A percentile compares a stretch with the other conserved stretches of the same genome.
phyloP scores from a whole-genome alignment of 2,797 vertebrate genomes.

The Scolopax bukidnonensis region DNA sequence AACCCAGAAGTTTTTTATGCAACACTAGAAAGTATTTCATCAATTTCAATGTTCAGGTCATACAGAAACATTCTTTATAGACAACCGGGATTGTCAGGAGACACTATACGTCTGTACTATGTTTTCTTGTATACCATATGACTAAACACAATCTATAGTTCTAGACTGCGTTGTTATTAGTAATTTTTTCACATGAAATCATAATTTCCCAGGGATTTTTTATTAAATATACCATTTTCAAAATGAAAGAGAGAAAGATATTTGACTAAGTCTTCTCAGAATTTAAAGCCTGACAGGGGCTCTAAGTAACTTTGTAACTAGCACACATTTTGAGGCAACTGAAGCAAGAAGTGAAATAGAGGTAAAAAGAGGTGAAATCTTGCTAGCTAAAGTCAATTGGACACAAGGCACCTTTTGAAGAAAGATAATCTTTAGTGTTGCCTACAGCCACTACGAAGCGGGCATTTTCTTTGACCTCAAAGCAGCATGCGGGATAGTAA shows the following conservation, averaged over 20 bases:
- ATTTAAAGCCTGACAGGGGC: not conserved
- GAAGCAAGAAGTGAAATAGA: not conserved
- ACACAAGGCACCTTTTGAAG: not conserved
- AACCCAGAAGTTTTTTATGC: not conserved
- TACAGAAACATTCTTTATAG: not conserved
- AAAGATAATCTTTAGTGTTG: not conserved
- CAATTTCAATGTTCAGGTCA: not conserved
- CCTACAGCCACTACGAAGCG: accelerated
- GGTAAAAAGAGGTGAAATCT: not conserved
- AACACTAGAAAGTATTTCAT: not conserved
- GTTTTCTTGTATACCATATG: not conserved
- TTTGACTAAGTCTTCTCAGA: not conserved
- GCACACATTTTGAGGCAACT: not conserved
- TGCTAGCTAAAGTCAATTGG: not conserved
- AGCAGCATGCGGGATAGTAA: not conserved
- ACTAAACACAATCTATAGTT: not conserved
- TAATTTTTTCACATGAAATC: not conserved
- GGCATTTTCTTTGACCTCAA: not conserved
- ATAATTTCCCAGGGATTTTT: not conserved
- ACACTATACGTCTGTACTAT: not conserved
- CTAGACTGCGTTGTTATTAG: not conserved
- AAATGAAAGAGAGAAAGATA: not conserved
- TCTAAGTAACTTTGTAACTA: not conserved
- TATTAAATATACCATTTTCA: not conserved
- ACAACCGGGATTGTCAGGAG: not conserved